Evolutionary conservation across 1,140 invertebrate genomes (phyloP).

Genomic region (Papilio polytes): DNA sequence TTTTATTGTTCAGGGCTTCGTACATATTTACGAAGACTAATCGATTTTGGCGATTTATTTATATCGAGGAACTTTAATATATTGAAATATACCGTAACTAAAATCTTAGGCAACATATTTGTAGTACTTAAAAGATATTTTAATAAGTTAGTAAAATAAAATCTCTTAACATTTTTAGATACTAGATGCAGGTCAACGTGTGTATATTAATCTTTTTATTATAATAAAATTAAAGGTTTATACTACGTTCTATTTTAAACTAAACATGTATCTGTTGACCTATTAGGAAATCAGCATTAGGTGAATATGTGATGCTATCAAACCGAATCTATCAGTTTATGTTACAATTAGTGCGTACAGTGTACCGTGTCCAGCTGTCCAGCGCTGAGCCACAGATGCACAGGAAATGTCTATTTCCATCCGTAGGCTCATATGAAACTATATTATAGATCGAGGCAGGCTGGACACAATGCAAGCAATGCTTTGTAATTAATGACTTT

Average conservation of each 20-base stretch:
- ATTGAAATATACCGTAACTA: background rate
- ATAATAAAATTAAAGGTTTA: background rate
- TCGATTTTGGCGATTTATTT: constrained; percentile 11
- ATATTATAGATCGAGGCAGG: constrained; percentile 63
- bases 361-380: background rate
- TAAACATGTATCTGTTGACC: background rate
- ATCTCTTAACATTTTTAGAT: too few species aligned
- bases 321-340: constrained; percentile 10
- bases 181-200: too few species aligned
- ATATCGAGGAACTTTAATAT: background rate
- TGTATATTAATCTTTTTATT: background rate
- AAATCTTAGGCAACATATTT: too few species aligned
- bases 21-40: constrained; percentile 44
- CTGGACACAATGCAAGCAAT: constrained; percentile 70
- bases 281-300: constrained; percentile 3
- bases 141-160: too few species aligned
- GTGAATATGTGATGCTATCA: constrained; percentile 34
- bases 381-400: background rate
- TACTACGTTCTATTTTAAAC: background rate
- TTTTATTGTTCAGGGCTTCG: constrained; percentile 48
- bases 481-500: constrained; percentile 77
- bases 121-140: background rate
- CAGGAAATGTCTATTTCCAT: constrained; percentile 25
- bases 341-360: background rate
- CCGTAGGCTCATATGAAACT: constrained; percentile 55